Evolutionary conservation across 1,140 invertebrate species (phyloP), one percentile per base, ranked within the genome.

Genomic region (Leucophenga varia): DNA sequence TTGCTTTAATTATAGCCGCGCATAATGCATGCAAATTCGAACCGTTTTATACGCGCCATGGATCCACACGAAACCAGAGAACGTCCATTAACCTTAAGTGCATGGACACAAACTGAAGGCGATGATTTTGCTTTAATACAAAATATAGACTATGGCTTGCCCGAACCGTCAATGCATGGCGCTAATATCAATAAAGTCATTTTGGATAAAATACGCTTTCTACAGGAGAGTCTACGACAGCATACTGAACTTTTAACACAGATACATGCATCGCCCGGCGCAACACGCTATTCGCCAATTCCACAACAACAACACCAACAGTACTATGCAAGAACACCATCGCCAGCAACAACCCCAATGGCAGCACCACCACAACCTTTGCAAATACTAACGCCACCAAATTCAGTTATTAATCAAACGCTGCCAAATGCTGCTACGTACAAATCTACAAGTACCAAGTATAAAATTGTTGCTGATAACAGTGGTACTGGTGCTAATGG

Each of bases 71-170:
- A 25, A 10, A 6, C 5, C 10, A 32, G 49, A 10, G 45, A 54
- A 16, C 42, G 41, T 25, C 38, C 52, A 6, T 50, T 70, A 43
- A 28, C 49, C 35, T 41, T 72, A 3, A 68, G 55, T 19, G 61
- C 69, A n/a, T 72, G 70, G 70, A 57, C 70, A 2, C 70, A 72
- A 34, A 72, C 70, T 0, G 42, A 45, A 3, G 28, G 49, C 21
- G 58, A 57, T 1, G 70, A 72, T 32, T 70, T 72, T 13, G 52
- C 55, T 12, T 4, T 61, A 16, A 18, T 63, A 8, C 44, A 43
- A 12, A 50, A 21, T 12, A 17, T 56, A 2, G 28, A 41, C 7
- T 17, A 19, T 1, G 52, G 10, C 10, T 25, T 25, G 22, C 22
- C 22, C 22, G 22, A 25, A 25, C 22, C 22, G 5, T 5, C 22